Evolutionary conservation across 2,888 invertebrate genomes (phyloP).

Genomic region (Bugula neritina): DNA sequence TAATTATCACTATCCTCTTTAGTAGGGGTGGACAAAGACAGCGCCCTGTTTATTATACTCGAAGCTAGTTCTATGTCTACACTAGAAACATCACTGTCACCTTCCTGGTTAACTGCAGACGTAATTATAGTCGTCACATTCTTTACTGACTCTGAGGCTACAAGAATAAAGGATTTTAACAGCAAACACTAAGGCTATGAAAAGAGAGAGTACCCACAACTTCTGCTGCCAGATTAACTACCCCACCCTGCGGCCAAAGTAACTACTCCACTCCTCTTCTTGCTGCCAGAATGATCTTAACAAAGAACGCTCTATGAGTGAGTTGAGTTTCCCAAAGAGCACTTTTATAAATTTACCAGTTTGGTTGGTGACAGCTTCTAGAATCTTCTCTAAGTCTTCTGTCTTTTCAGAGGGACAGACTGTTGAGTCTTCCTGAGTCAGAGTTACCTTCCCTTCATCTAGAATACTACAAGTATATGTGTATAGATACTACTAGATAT

Average conservation of each 20-base stretch:
- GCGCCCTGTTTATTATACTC: background rate
- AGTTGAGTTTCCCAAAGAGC: no score
- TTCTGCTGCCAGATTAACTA: no score
- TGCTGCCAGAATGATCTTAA: no score
- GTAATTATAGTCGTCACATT: background rate
- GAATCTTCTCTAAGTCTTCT: background rate
- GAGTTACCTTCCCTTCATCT: background rate
- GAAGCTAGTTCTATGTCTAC: background rate
- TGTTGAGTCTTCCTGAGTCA: background rate
- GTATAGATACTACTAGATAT: no score
- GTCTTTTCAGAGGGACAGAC: background rate
- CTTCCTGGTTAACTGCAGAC: background rate
- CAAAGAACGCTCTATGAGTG: no score
- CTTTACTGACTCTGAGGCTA: background rate
- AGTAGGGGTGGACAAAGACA: background rate
- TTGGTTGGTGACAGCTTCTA: background rate
- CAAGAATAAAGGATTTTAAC: background rate
- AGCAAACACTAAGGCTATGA: no score
- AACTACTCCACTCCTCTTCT: no score
- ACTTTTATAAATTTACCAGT: constrained; percentile 9
- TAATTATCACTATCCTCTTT: background rate
- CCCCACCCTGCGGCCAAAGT: no score
- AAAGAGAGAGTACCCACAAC: no score
- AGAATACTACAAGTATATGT: constrained; percentile 10
- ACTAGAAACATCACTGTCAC: background rate